phyloP scores from a whole-genome alignment of 2,797 vertebrate species.

The Adelosebastes latens region DNA sequence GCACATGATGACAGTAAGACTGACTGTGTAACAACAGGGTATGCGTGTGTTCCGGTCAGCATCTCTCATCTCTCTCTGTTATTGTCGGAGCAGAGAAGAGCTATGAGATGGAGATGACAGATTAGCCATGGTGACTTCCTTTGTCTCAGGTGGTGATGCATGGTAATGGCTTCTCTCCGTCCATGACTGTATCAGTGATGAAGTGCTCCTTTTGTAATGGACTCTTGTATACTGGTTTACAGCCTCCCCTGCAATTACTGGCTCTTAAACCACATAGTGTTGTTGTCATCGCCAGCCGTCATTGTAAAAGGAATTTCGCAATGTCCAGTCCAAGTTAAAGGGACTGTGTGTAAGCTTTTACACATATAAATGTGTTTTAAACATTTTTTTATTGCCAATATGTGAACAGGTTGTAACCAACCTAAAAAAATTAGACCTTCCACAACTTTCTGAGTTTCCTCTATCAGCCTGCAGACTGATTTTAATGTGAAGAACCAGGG shows the following conservation, averaged over 20 bases:
- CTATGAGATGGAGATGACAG: slow-evolving; percentile 52
- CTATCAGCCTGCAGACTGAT: too few relatives aligned
- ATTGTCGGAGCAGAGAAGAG: slow-evolving; percentile 9
- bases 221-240: slow-evolving; percentile 39
- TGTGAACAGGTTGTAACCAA: too few relatives aligned
- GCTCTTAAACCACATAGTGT: slow-evolving; percentile 2
- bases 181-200: slow-evolving; percentile 4
- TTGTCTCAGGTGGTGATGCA: slow-evolving; percentile 26
- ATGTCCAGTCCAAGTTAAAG: not conserved
- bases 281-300: slow-evolving; percentile 6
- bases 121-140: slow-evolving; percentile 35
- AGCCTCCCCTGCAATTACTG: slow-evolving; percentile 5
- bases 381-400: too few relatives aligned
- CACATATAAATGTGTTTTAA: too few relatives aligned
- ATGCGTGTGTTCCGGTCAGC: not conserved
- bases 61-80: not conserved
- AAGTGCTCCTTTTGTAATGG: slow-evolving; percentile 41
- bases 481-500: too few relatives aligned
- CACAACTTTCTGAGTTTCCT: too few relatives aligned
- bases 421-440: too few relatives aligned
- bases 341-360: too few relatives aligned
- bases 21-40: not conserved
- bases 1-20: slow-evolving; percentile 5
- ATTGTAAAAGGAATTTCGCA: not conserved
- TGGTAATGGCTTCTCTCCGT: slow-evolving; percentile 22